Evolutionary conservation across 2,888 invertebrate species (phyloP), one percentile per base, ranked within the genome.

Genomic region (Idaea straminata): DNA sequence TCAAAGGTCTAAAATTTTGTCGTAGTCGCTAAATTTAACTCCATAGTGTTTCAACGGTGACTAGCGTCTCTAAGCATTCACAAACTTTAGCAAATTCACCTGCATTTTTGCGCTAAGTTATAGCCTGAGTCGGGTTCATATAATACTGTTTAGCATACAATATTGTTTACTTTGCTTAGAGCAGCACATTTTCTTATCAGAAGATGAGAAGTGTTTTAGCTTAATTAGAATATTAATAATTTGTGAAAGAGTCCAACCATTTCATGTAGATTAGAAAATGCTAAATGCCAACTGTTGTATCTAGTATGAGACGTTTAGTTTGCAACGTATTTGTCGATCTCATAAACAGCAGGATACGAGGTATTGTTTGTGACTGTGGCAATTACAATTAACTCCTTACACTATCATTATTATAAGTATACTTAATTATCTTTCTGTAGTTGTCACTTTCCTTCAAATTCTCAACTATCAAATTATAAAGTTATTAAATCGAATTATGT

Each of bases 401-500:
- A 25, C 25, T 25, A 25, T 25, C 25, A 25, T 25, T 25, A 25
- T 25, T 25, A 25, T 25, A 3, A 25, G 25, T 25, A 25, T 25
- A 47, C 47, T 3, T 36, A 47, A 47, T 7, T 47, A 47, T 47
- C 2, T 47, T 47, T 10, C 7, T 25, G 3, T 25, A 25, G 25
- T 25, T 25, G 25, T 25, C 3, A 3, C 25, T 25, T 25, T 25
- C 25, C 25, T 25, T 25, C 25, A 25, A 25, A 25, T 25, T 25
- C 3, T 25, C 25, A 47, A 47, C 47, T 7, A 47, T 13, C 47
- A 63, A 65, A 68, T 65, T 63, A 59, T 59, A 69, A 63, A 69
- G 69, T 69, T 72, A 71, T 71, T 63, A 68, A 71, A 72, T 70
- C 69, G 70, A 69, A 68, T 65, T 66, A 38, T 64, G 66, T 64